Percentiles rank a stretch among this genome's conserved stretches.
phyloP scores from a whole-genome alignment of 2,797 vertebrate species.

The Leucoraja ocellata region DNA sequence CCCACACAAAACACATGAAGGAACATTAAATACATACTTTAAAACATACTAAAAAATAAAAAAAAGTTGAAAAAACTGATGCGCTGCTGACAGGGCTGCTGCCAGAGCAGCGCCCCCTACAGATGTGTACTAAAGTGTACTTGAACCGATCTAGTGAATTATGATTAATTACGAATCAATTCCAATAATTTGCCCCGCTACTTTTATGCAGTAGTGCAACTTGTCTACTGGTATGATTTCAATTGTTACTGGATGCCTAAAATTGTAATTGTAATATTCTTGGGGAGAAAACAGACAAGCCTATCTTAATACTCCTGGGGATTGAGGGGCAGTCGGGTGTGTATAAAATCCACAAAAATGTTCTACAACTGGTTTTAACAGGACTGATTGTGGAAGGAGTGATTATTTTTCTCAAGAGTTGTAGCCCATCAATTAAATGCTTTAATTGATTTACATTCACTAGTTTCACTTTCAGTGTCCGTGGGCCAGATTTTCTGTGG shows the following conservation, averaged over 20 bases:
- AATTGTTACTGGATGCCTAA: background rate
- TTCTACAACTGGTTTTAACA: background rate
- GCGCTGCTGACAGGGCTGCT: no score
- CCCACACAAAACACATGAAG: no score
- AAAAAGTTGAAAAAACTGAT: no score
- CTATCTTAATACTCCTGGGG: background rate
- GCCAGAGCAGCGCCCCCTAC: no score
- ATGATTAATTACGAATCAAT: no score
- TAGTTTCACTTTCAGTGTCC: background rate
- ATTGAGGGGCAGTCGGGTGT: background rate
- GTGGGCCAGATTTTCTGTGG: background rate
- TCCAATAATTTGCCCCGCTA: background rate
- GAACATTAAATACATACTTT: no score
- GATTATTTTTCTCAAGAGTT: background rate
- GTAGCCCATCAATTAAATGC: background rate
- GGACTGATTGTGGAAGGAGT: background rate
- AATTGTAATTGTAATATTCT: background rate
- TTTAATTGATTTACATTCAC: background rate
- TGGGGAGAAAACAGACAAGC: background rate
- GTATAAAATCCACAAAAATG: background rate
- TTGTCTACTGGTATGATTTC: background rate
- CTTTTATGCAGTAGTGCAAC: background rate
- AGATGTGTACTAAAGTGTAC: background rate
- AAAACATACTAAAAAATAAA: no score
- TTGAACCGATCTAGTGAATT: background rate